Base-by-base conservation (phyloP, 1,140 invertebrate genomes). In the Neodiprion fabricii region DNA sequence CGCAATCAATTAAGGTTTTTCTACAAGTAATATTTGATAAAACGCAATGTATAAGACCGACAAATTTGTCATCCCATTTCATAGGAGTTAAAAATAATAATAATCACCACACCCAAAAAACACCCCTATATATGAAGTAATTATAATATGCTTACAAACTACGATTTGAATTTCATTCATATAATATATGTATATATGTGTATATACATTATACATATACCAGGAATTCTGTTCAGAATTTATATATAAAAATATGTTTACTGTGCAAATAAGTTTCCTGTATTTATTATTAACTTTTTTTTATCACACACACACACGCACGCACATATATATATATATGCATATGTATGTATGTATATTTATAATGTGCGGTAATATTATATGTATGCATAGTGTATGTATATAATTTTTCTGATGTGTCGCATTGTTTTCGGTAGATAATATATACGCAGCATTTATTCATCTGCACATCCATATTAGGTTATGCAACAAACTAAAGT, bases 21-120 rank as follows among this genome's bases (percentile, higher is more conserved):
- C 28, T 40, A 5, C 28, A 40, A 40, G 28, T 40, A 40, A 40
- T 40, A 40, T 40, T 40, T 40, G 28, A 40, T 40, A 40, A 61
- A 61, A 61, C 8, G 3, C 11, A 61, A 40, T 40, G 5, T 40
- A 40, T 40, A 40, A 61, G 53, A 61, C 53, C 53, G 53, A 61
- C 53, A 61, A 61, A 61, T 61, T 40, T 61, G 53, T 61, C 53
- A 61, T 61, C 53, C 53, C 53, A 61, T 61, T 61, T 61, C 53
- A 61, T 61, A 61, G 53, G 53, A 61, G 5, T 61, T 61, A 61
- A 61, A 40, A 61, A 61, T 61, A 40, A 40, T 40, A 40, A 40
- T 40, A 40, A 61, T 61, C n/a, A 61, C 53, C 53, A 61, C 53
- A 61, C 53, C 53, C 53, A 61, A 17, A 40, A 61, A 17, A 61